Evolutionary conservation across 2,113 vertebrate species (phyloP).

Genomic region (Todiramphus saurophagus): DNA sequence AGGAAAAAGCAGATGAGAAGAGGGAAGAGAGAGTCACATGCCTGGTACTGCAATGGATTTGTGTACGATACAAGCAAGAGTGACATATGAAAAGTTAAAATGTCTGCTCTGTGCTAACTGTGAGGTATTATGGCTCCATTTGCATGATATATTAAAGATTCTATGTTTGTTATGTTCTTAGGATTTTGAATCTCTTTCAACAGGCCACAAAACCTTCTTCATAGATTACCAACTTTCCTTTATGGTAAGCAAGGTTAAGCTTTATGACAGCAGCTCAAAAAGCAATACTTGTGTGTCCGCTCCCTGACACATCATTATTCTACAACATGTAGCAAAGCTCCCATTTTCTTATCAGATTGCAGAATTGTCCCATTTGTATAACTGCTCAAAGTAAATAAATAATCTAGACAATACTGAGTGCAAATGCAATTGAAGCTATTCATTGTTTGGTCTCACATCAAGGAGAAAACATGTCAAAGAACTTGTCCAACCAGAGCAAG

Average conservation of each 20-base stretch:
- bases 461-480: slow-evolving; percentile 59
- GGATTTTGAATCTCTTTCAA: not conserved
- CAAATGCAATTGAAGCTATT: slow-evolving; percentile 11
- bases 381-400: slow-evolving; percentile 58
- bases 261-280: not conserved
- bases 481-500: slow-evolving; percentile 50
- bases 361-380: slow-evolving; percentile 39
- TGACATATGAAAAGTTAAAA: not conserved
- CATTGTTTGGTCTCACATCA: slow-evolving; percentile 48
- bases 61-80: not conserved
- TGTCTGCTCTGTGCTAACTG: not conserved
- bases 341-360: slow-evolving; percentile 29
- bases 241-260: not conserved
- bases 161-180: not conserved
- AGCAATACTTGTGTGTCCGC: not conserved
- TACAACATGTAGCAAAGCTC: not conserved
- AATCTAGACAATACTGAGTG: slow-evolving; percentile 35
- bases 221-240: not conserved
- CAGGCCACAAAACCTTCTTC: not conserved
- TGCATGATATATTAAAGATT: not conserved
- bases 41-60: not conserved
- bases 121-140: not conserved
- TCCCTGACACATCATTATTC: slow-evolving; percentile 38
- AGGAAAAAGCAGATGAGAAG: not conserved
- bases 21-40: rapidly evolving